Evolutionary conservation across 2,113 vertebrate genomes (phyloP).

Genomic region (Sardina pilchardus): DNA sequence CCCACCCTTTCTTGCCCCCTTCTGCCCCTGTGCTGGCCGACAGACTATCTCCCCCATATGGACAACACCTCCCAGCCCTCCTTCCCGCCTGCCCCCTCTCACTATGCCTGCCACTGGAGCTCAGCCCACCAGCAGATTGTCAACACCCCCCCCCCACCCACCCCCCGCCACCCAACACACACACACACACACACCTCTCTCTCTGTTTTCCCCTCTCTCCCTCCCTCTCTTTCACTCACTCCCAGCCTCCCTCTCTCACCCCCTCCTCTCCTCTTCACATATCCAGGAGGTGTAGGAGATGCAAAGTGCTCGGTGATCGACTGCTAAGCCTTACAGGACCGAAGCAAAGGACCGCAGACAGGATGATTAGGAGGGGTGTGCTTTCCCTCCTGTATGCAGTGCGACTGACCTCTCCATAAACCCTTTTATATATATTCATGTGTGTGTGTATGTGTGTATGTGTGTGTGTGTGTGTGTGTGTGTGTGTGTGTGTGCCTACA

Average conservation of each 20-base stretch:
- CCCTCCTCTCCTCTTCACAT: not conserved
- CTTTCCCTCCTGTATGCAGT: not conserved
- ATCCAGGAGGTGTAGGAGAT: not conserved
- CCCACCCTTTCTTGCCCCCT: not conserved
- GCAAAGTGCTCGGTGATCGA: conserved; percentile 33
- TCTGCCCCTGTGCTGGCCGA: not conserved
- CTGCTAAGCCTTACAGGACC: conserved; percentile 45
- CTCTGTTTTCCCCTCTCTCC: not conserved
- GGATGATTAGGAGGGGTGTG: conserved; percentile 12
- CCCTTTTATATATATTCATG: conserved; percentile 11
- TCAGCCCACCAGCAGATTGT: conserved; percentile 36
- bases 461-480: not conserved
- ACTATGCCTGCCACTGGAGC: not conserved
- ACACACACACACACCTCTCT: conserved; percentile 19
- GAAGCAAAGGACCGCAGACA: conserved; percentile 40
- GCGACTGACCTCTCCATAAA: conserved; percentile 16
- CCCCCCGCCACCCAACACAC: conserved; percentile 30
- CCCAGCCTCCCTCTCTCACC: not conserved
- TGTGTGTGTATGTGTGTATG: conserved; percentile 3
- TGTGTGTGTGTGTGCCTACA: not conserved
- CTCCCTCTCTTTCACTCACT: not conserved
- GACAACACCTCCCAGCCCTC: conserved; percentile 7
- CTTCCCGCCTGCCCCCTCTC: conserved; percentile 45
- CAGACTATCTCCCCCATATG: not conserved
- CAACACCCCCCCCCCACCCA: conserved; percentile 24